Evolutionary conservation across 2,797 vertebrate genomes (phyloP).

Genomic region (Squalus acanthias): DNA sequence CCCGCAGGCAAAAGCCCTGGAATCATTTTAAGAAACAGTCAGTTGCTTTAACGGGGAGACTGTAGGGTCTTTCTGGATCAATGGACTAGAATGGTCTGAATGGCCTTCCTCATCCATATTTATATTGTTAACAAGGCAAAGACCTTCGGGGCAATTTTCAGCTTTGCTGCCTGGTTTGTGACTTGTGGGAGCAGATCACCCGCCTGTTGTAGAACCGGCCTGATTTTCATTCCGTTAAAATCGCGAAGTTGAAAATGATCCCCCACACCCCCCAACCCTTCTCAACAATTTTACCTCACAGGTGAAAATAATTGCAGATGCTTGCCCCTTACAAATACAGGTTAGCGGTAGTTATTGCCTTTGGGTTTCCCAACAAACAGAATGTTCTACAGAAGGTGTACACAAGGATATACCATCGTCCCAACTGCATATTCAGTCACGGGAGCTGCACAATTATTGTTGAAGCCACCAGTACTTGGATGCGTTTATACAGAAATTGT

Average conservation of each 20-base stretch:
- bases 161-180: background rate
- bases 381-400: background rate
- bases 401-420: background rate
- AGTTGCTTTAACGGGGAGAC: background rate
- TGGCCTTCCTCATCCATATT: background rate
- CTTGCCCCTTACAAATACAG: background rate
- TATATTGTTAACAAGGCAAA: background rate
- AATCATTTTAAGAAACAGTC: background rate
- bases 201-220: background rate
- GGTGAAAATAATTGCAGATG: background rate
- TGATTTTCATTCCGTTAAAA: background rate
- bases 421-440: background rate
- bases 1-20: background rate
- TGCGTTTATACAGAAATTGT: background rate
- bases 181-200: background rate
- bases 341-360: background rate
- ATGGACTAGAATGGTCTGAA: background rate
- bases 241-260: background rate
- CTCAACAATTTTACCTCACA: background rate
- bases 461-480: background rate
- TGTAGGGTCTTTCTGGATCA: background rate
- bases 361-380: background rate
- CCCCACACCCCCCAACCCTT: background rate
- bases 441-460: background rate
- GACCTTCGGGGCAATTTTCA: background rate